Conservation (phyloP, 2,113 vertebrate genomes). For the Osmerus mordax region DNA sequence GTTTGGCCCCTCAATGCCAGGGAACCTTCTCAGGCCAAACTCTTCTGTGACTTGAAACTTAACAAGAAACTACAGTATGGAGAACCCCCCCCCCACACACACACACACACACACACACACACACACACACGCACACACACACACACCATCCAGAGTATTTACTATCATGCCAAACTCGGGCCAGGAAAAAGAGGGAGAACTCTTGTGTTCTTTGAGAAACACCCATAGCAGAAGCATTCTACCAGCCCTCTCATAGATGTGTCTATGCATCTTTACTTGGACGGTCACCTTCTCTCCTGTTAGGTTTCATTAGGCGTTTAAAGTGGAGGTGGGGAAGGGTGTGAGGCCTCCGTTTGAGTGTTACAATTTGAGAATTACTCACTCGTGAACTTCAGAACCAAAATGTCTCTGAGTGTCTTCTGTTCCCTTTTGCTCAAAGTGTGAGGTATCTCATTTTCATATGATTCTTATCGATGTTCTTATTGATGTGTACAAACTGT, state of each 20-base stretch:
- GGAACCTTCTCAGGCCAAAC: slow-evolving; percentile 39
- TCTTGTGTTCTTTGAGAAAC: slow-evolving; percentile 29
- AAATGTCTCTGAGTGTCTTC: slow-evolving; percentile 7
- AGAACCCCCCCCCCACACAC: not conserved
- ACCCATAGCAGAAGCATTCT: slow-evolving; percentile 49
- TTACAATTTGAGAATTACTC: slow-evolving; percentile 32
- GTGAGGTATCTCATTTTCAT: too few species aligned
- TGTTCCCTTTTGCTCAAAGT: slow-evolving; percentile 26
- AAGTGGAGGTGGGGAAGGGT: not conserved
- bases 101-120: not conserved
- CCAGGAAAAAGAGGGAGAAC: slow-evolving; percentile 19
- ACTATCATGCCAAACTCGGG: slow-evolving; percentile 8
- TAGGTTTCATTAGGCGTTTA: not conserved
- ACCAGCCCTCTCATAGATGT: slow-evolving; percentile 15
- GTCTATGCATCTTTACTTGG: slow-evolving; percentile 7
- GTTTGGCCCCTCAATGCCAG: slow-evolving; percentile 16
- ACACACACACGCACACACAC: not conserved
- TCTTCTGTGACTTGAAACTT: slow-evolving; percentile 32
- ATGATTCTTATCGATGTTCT: too few species aligned
- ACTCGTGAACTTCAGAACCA: slow-evolving; percentile 36
- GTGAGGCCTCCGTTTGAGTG: slow-evolving; percentile 22
- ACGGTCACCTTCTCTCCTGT: not conserved
- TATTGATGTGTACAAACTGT: too few species aligned
- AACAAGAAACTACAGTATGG: not conserved
- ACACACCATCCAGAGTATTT: not conserved